Evolutionary conservation across 2,113 vertebrate species (phyloP).

Genomic region (Pseudorhombus dupliciocellatus): DNA sequence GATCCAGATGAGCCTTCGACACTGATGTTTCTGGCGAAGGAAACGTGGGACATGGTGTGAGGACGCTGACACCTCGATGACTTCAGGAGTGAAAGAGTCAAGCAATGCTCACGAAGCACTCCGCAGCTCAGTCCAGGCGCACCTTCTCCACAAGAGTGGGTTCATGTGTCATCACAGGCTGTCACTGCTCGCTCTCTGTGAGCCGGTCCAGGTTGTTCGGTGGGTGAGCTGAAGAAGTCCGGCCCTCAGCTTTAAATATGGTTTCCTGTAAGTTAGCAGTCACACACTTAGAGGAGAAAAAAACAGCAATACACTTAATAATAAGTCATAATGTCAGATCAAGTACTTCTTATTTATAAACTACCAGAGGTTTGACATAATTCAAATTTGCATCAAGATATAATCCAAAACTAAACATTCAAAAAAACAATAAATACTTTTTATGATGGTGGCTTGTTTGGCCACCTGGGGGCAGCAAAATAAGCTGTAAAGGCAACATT

Average conservation of each 20-base stretch:
- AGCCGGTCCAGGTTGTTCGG: slow-evolving; percentile 74
- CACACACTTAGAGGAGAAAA: slow-evolving; percentile 44
- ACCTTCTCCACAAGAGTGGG: slow-evolving; percentile 17
- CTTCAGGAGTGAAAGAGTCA: slow-evolving; percentile 15
- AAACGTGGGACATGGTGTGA: slow-evolving; percentile 4
- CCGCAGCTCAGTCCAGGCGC: slow-evolving; percentile 1
- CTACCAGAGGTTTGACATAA: too few relatives aligned
- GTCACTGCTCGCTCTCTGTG: slow-evolving; percentile 63
- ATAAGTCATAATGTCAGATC: too few relatives aligned
- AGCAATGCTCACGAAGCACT: slow-evolving; percentile 1
- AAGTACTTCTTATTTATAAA: too few relatives aligned
- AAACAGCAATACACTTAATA: not conserved
- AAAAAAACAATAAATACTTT: too few relatives aligned
- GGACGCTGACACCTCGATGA: slow-evolving; percentile 2
- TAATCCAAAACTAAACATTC: too few relatives aligned
- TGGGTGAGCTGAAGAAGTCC: slow-evolving; percentile 13
- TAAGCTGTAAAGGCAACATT: not conserved
- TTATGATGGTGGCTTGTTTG: not conserved
- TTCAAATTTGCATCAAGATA: too few relatives aligned
- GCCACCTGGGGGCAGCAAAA: not conserved
- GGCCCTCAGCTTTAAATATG: slow-evolving; percentile 4
- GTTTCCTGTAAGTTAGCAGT: slow-evolving; percentile 45
- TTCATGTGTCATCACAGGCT: slow-evolving; percentile 63
- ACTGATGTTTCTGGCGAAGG: not conserved
- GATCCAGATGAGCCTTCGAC: slow-evolving; percentile 17